Conservation (phyloP, 2,113 vertebrate species). For the Gymnorhina tibicen region DNA sequence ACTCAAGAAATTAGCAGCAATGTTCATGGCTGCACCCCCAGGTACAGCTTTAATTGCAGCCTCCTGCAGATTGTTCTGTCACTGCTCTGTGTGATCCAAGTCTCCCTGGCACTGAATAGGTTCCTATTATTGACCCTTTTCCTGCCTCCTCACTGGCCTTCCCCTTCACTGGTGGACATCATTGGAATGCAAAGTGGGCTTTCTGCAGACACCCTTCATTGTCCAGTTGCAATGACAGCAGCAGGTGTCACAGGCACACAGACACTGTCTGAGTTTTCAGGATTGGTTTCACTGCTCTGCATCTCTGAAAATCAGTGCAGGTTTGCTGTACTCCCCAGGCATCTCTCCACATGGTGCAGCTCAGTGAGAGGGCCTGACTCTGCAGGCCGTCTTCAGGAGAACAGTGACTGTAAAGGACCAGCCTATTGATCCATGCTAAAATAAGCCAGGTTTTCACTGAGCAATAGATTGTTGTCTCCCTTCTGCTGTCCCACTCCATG, state of each 20-base stretch:
- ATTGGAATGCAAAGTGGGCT: background rate
- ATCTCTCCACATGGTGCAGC: background rate
- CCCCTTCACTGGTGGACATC: background rate
- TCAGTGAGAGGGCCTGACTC: background rate
- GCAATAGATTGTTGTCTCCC: background rate
- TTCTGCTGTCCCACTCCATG: background rate
- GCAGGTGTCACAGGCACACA: background rate
- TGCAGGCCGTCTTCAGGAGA: background rate
- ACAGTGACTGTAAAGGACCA: background rate
- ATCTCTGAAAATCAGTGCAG: background rate
- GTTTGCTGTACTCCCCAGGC: background rate
- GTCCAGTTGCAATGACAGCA: background rate
- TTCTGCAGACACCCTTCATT: background rate
- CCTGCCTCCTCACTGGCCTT: background rate
- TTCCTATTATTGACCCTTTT: background rate
- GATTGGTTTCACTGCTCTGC: background rate
- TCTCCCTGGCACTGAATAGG: background rate
- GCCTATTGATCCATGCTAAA: background rate
- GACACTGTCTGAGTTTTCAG: background rate
- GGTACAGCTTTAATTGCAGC: background rate
- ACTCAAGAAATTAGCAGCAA: background rate
- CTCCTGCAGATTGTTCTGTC: background rate
- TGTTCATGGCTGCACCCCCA: background rate
- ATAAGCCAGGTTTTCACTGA: background rate
- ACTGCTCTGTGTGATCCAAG: background rate